A percentile compares a stretch with the other conserved stretches of the same genome.
Evolutionary conservation across 2,888 invertebrate species (phyloP).

Genomic region (Eueremaeus valkanovi): DNA sequence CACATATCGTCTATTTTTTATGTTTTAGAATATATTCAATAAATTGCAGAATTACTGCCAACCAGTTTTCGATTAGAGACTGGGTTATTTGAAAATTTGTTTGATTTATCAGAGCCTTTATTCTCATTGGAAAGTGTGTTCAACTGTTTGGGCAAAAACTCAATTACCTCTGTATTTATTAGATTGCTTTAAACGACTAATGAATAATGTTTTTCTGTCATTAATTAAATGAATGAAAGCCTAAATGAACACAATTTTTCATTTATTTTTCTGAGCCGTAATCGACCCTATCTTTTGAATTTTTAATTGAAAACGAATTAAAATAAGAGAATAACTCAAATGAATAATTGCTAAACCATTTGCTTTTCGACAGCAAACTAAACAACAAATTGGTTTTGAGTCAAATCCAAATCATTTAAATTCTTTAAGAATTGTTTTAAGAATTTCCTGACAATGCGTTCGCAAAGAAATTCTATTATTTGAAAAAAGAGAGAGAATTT

Average conservation of each 20-base stretch:
- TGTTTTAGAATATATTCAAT: not conserved
- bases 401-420: too few species aligned
- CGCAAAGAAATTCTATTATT: too few species aligned
- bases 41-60: not conserved
- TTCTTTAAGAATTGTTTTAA: too few species aligned
- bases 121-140: not conserved
- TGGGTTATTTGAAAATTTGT: not conserved
- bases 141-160: not conserved
- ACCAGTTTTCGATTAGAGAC: not conserved
- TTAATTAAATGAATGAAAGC: slow-evolving; percentile 6
- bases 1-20: not conserved
- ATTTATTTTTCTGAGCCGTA: not conserved
- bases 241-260: not conserved
- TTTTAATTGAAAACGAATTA: slow-evolving; percentile 3
- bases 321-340: not conserved
- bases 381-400: too few species aligned
- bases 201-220: slow-evolving; percentile 15
- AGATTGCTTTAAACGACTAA: not conserved
- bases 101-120: not conserved
- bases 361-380: too few species aligned
- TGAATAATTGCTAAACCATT: too few species aligned
- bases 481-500: too few species aligned
- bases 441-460: too few species aligned
- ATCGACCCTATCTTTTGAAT: not conserved
- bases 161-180: not conserved